These are phyloP conservation scores for Leucophora obtusa DNA, from an alignment of 2,888 invertebrate genomes.

Conservation along the genomic window DNA sequence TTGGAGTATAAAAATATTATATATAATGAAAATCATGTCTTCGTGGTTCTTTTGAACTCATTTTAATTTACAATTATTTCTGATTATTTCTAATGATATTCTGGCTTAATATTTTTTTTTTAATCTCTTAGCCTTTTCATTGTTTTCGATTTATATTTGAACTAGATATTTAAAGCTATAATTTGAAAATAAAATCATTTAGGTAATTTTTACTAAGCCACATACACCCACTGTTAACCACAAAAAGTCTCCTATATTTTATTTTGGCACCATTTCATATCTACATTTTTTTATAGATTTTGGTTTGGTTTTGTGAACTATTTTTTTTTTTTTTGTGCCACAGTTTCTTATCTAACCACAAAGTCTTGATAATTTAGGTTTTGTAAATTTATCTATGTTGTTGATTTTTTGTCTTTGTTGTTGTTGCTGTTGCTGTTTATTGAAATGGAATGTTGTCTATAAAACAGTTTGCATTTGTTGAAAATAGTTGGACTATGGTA, in stretches of 20 bases:
- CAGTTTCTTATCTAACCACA: slow-evolving; percentile 57
- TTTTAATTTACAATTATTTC: too few species aligned
- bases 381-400: slow-evolving; percentile 10
- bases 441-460: slow-evolving; percentile 59
- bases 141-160: too few species aligned
- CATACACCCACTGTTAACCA: background rate
- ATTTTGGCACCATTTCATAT: slow-evolving; percentile 49
- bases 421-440: slow-evolving; percentile 39
- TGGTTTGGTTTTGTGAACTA: background rate
- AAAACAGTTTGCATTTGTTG: slow-evolving; percentile 35
- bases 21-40: too few species aligned
- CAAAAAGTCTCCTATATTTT: slow-evolving; percentile 12
- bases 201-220: too few species aligned
- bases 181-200: too few species aligned
- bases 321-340: slow-evolving; percentile 29
- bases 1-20: too few species aligned
- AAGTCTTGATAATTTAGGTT: slow-evolving; percentile 41
- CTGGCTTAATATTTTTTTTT: too few species aligned
- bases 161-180: too few species aligned
- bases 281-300: background rate
- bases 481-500: slow-evolving; percentile 26
- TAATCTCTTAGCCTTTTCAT: too few species aligned
- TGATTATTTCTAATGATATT: too few species aligned
- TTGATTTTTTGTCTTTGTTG: slow-evolving; percentile 39
- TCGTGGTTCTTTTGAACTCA: too few species aligned